Evolutionary conservation across 2,888 invertebrate species (phyloP).

Genomic region (Lithophane leautieri): DNA sequence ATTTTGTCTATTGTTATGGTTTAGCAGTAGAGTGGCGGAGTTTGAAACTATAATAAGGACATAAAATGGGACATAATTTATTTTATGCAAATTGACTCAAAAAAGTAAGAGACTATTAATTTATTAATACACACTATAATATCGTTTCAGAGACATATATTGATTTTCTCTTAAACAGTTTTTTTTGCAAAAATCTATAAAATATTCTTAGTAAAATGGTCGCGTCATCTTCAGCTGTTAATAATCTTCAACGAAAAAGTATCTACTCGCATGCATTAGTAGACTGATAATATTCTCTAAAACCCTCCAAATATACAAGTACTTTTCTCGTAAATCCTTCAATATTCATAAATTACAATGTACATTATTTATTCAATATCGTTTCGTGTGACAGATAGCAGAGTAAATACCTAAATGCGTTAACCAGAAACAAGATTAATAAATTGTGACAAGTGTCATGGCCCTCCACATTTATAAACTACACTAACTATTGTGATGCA

Average conservation of each 20-base stretch:
- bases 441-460: constrained; percentile 41
- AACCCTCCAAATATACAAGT: neutral
- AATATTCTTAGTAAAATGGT: neutral
- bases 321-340: constrained; percentile 6
- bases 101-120: neutral
- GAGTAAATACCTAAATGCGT: constrained; percentile 9
- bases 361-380: constrained; percentile 16
- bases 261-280: neutral
- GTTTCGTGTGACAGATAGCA: constrained; percentile 19
- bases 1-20: constrained; percentile 15
- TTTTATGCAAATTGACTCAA: neutral
- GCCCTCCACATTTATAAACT: constrained; percentile 30
- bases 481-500: constrained; percentile 41
- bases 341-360: constrained; percentile 18
- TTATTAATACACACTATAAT: neutral
- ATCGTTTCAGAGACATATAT: neutral
- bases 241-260: no score
- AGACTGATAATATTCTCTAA: neutral
- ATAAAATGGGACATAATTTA: neutral
- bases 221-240: neutral
- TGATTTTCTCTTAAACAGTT: neutral
- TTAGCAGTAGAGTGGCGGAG: neutral
- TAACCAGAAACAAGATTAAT: constrained; percentile 40
- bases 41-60: constrained; percentile 6
- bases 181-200: neutral